phyloP scores from a whole-genome alignment of 2,888 invertebrate genomes.

The Hylaea fasciaria region DNA sequence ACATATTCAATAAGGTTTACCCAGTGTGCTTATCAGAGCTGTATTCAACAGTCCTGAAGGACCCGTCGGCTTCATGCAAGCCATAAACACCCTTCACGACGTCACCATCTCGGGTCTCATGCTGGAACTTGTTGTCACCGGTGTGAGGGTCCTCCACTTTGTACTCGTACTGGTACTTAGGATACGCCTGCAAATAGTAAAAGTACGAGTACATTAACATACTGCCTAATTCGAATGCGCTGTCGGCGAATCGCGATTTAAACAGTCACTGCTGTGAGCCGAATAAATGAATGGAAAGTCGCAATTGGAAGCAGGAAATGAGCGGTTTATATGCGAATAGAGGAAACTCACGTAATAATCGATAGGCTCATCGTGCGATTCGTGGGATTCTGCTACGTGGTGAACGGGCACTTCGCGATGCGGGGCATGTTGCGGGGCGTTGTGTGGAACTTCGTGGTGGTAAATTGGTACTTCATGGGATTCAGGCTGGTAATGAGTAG shows the following conservation, averaged over 20 bases:
- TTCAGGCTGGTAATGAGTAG: conserved; percentile 13
- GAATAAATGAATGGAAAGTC: conserved; percentile 75
- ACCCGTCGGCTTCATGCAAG: conserved; percentile 85
- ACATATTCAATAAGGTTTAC: conserved; percentile 50
- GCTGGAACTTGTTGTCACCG: conserved; percentile 86
- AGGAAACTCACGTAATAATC: conserved; percentile 79
- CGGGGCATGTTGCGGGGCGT: conserved; percentile 26
- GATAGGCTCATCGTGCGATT: conserved; percentile 70
- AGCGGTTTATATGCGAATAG: conserved; percentile 54
- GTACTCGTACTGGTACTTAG: conserved; percentile 86
- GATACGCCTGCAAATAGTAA: conserved; percentile 73
- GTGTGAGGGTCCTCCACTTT: conserved; percentile 86
- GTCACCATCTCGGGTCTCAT: conserved; percentile 86
- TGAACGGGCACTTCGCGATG: conserved; percentile 44
- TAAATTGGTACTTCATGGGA: conserved; percentile 23
- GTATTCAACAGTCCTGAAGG: conserved; percentile 86
- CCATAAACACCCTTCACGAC: conserved; percentile 87
- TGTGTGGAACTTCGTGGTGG: conserved; percentile 32
- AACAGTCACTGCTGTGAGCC: conserved; percentile 55
- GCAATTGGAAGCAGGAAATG: conserved; percentile 51
- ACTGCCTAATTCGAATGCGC: conserved; percentile 53
- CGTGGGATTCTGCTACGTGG: conserved; percentile 44
- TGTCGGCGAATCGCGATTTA: conserved; percentile 48
- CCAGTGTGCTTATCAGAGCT: conserved; percentile 85
- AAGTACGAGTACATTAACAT: conserved; percentile 45